Percentiles rank a stretch among this genome's conserved stretches.
phyloP scores from a whole-genome alignment of 2,113 vertebrate genomes.

The Parotia lawesii region DNA sequence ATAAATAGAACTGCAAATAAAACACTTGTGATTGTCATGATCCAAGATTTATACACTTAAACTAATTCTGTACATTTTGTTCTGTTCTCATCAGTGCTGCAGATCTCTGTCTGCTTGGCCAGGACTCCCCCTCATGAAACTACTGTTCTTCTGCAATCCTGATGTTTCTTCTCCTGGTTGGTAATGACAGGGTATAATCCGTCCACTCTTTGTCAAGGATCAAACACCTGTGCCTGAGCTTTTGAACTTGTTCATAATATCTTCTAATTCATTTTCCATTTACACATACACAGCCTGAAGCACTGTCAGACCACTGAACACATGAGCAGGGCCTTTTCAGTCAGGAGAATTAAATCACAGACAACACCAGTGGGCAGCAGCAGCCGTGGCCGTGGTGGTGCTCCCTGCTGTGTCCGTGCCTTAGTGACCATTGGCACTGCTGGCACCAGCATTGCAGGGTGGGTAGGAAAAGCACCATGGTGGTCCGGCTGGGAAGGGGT shows the following conservation, averaged over 20 bases:
- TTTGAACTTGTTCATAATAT: neutral
- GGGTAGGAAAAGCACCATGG: rapidly evolving
- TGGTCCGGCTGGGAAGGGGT: neutral
- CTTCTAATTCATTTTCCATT: neutral
- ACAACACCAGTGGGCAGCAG: rapidly evolving
- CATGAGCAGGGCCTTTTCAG: neutral
- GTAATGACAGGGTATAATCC: neutral
- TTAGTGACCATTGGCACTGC: rapidly evolving
- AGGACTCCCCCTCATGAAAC: neutral
- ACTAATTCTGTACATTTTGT: neutral
- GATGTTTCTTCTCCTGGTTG: neutral
- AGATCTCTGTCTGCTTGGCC: neutral
- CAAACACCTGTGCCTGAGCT: neutral
- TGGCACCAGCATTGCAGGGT: rapidly evolving
- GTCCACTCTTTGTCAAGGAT: neutral
- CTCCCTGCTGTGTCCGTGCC: rapidly evolving
- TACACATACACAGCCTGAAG: neutral
- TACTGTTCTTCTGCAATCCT: neutral
- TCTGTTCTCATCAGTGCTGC: neutral
- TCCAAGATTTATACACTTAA: neutral
- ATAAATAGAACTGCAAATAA: neutral
- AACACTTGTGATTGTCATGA: rapidly evolving
- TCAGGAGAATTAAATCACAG: neutral
- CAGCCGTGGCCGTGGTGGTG: rapidly evolving
- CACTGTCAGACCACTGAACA: neutral